Base-by-base conservation (phyloP, 2,113 vertebrate species). In the Aleadryas rufinucha region DNA sequence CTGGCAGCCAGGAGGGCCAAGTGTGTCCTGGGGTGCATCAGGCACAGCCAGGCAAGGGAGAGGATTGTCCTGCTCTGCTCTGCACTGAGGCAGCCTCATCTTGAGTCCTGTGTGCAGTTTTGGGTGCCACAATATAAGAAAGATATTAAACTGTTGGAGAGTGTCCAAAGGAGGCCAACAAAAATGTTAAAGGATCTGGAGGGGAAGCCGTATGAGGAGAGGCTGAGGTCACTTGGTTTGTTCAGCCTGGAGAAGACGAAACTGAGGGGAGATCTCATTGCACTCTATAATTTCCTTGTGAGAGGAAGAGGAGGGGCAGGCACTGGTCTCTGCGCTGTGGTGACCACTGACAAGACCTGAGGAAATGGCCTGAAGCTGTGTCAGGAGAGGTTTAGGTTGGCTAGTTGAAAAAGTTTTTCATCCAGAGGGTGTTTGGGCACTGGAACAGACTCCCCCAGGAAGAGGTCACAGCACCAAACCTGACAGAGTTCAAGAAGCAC, bases 141-240 rank as follows among this genome's bases (percentile, higher is more conserved):
- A 33, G 35, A 14, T 16, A 13, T 27, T 28, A 15, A 59, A 41
- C 18, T 49, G 3, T 15, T 49, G 30, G 41, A 15, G 4, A 54
- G 7, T 14, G 6, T 74, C 59, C n/a, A 41, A 47, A 74, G 28
- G 17, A 74, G 50, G 42, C 3, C 50, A 64, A 1, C 6, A 16
- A 24, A 28, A 10, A 19, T n/a, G 12, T 4, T 49, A 16, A 7
- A 49, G 35, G 13, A 13, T 16, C 50, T 65, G 75, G 24, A 41
- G 30, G 12, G 19, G 49, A 56, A 84, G 70, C 59, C 0, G 0
- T 56, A 8, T 60, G 19, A 50, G 35, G 23, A 41, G 23, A 0
- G 1, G n/a, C 28, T 64, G 59, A 41, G 47, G 68, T 63, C 47
- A n/a, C 59, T n/a, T 47, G 39, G 6, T 64, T n/a, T 74, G 41